Base-by-base conservation (phyloP, 1,140 invertebrate species). In the Fopius arisanus region DNA sequence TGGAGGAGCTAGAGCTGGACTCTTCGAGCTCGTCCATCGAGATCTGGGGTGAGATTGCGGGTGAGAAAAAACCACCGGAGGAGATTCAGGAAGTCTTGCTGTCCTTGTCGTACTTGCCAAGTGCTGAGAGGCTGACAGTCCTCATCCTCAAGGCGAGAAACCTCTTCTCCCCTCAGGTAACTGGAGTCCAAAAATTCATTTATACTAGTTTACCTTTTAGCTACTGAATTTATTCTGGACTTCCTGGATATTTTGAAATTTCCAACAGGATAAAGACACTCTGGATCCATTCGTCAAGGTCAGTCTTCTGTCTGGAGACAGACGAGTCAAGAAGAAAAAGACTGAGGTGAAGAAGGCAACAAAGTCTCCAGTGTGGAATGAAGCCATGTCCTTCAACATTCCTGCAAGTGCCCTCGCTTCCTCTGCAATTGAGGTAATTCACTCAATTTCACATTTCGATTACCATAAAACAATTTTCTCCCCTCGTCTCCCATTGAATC, bases 321-420 rank as follows among this genome's bases (percentile, higher is more conserved):
- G 93, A 79, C 90, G 91, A 69, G 90, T 93, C n/a, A 98, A 98
- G 86, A 97, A 97, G 90, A 97, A 96, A 82, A 95, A 95, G 84
- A 94, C 94, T 3, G 94, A 95, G 28, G 94, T 96, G 63, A 92
- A 95, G 72, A 94, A 96, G 84, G 93, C 93, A 80, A 95, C 93
- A 12, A 90, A 92, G 41, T 95, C 96, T 89, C 96, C 96, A n/a
- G 93, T 96, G 7, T 98, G 97, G 94, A 97, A 98, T 85, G 96
- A 98, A 86, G 95, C 96, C 3, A 92, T 97, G 77, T 93, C 94
- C 12, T 98, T 98, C 85, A 97, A 96, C 84, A 90, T 97, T 78
- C 88, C 93, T 62, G 91, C 94, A 4, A 88, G 89, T 40, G 90
- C 90, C 78, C 86, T 95, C 2, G 89, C 91, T 41, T 90, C 91